phyloP scores from a whole-genome alignment of 2,797 vertebrate species.

The Kryptopterus vitreolus region DNA sequence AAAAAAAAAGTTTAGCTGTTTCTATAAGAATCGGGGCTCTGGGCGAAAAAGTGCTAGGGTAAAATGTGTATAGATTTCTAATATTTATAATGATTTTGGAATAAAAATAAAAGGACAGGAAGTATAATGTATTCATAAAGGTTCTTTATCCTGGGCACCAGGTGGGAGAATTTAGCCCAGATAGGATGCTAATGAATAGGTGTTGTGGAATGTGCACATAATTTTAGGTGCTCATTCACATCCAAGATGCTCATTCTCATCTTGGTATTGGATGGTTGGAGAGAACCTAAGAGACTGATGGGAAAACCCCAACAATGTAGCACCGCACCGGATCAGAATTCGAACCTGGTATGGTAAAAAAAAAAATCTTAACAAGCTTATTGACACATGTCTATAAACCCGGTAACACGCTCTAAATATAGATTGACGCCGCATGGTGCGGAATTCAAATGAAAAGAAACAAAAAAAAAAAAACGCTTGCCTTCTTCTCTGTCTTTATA shows the following conservation, averaged over 20 bases:
- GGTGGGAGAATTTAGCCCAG: not conserved
- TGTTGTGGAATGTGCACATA: not conserved
- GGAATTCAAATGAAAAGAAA: not conserved
- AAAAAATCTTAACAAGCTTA: not conserved
- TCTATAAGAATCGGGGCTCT: slow-evolving; percentile 17
- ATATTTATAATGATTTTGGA: not conserved
- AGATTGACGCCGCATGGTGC: not conserved
- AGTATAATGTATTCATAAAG: not conserved
- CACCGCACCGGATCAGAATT: too few relatives aligned
- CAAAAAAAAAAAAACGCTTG: too few relatives aligned
- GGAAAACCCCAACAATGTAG: too few relatives aligned
- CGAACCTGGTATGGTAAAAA: too few relatives aligned
- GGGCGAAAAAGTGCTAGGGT: too few relatives aligned
- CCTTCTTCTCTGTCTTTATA: not conserved
- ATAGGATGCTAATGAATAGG: not conserved
- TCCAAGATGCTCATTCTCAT: too few relatives aligned
- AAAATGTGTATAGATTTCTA: not conserved
- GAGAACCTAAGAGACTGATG: too few relatives aligned
- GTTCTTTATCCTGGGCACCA: too few relatives aligned
- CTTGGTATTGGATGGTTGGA: not conserved
- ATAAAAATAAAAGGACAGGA: not conserved
- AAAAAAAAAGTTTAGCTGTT: slow-evolving; percentile 47
- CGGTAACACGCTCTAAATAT: not conserved
- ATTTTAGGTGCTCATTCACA: not conserved
- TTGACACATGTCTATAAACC: not conserved